Base-by-base conservation (phyloP, 2,888 invertebrate genomes). In the Lasioglossum figueresi region DNA sequence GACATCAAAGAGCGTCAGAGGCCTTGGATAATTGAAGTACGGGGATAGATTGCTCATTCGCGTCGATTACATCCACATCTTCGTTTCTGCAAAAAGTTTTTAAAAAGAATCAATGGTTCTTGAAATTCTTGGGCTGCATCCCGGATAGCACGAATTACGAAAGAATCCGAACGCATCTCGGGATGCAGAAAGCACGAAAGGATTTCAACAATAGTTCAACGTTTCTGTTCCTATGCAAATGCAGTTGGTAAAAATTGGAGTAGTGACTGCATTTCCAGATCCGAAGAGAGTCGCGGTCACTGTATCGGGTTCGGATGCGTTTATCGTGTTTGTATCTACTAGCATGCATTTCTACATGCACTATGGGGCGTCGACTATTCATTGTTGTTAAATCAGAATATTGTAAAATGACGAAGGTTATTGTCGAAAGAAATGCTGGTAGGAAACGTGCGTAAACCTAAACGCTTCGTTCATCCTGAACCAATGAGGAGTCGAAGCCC, bases 1-100 rank as follows among this genome's bases (percentile, higher is more conserved):
- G 5, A 8, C 66, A 34, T 77, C n/a, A 16, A 34, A 45, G 63
- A 19, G 31, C 16, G 19, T 70, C 19, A 16, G 19, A 40, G 37
- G 71, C 34, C 59, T 76, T 71, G 71, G 59, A 27, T n/a, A 63
- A 76, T 76, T n/a, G 43, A 40, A n/a, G 12, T 34, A 40, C 27
- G 31, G 23, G 40, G 31, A 75, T 37, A 8, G 75, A 43, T 71
- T 70, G 3, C 19, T n/a, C 31, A n/a, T 10, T 5, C 19, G 6
- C 14, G n/a, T 31, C 23, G 68, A 40, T 52, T 31, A 48, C 8
- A 68, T 70, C n/a, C 23, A 48, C 16, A 40, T 37, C 6, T 59
- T 40, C 3, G 70, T 23, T n/a, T 43, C 40, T 43, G 12, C 40
- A 12, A 3, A 43, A 43, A 43, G 3, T 1, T 43, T 43, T 0